Conservation (phyloP, 2,113 vertebrate genomes). For the Epinephelus lanceolatus region DNA sequence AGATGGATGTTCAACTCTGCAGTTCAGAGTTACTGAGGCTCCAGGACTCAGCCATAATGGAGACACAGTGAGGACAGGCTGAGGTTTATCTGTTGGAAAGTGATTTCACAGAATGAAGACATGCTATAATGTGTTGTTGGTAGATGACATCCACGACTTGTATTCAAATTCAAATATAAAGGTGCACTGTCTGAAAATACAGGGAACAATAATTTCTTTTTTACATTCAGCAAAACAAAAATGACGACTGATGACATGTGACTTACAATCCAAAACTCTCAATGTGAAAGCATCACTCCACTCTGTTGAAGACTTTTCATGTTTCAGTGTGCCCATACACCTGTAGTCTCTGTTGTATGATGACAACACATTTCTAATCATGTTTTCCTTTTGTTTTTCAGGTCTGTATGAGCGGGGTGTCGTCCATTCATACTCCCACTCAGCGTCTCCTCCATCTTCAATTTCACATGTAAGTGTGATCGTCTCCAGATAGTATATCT, state of each 20-base stretch:
- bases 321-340: neutral
- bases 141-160: too few relatives aligned
- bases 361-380: accelerated
- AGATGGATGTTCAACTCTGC: conserved; percentile 26
- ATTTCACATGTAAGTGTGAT: conserved; percentile 36
- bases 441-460: neutral
- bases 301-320: neutral
- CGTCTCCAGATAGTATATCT: neutral
- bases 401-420: neutral
- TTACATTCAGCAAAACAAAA: neutral
- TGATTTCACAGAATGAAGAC: neutral
- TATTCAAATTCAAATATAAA: neutral
- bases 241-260: too few relatives aligned
- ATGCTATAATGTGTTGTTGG: neutral
- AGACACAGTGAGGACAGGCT: conserved; percentile 48
- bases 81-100: conserved; percentile 14
- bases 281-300: neutral
- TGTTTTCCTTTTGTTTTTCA: too few relatives aligned
- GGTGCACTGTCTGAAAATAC: too few relatives aligned
- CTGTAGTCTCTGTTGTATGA: neutral
- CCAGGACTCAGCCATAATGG: conserved; percentile 57
- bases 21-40: conserved; percentile 67
- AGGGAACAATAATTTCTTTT: too few relatives aligned
- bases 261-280: neutral
- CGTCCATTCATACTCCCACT: conserved; percentile 27